Percentiles rank a stretch among this genome's conserved stretches.
These are phyloP conservation scores for Drosophila meridionalis DNA, from an alignment of 2,888 invertebrate genomes.

Conservation along the genomic window DNA sequence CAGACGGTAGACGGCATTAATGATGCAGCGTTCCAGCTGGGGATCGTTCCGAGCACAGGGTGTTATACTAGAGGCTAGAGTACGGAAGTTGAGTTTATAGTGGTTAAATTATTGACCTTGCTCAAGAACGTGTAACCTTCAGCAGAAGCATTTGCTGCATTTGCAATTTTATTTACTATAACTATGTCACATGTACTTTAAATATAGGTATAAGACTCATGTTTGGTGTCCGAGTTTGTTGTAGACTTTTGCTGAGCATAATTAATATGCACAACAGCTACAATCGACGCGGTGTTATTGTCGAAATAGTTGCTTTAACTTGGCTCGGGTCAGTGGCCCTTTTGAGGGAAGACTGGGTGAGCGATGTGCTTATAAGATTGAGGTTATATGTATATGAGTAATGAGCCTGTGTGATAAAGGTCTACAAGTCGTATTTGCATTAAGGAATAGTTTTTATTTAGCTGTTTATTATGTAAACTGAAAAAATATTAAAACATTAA, in stretches of 20 bases:
- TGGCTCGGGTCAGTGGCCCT: conserved; percentile 44
- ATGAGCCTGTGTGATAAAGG: background rate
- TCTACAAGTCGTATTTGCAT: background rate
- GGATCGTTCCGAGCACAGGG: conserved; percentile 84
- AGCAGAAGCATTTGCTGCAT: conserved; percentile 19
- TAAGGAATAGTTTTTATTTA: background rate
- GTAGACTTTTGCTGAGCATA: conserved; percentile 40
- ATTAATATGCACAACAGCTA: conserved; percentile 61
- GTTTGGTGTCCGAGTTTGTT: conserved; percentile 13
- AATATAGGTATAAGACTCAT: background rate
- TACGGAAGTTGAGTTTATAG: background rate
- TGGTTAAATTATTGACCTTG: conserved; percentile 38
- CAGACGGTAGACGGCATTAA: conserved; percentile 81
- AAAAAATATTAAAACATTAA: background rate
- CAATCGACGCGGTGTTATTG: conserved; percentile 20
- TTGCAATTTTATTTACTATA: conserved; percentile 35
- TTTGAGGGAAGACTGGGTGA: background rate
- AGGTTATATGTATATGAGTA: background rate
- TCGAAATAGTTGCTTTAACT: conserved; percentile 23
- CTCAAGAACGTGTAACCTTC: conserved; percentile 51
- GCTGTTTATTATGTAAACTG: background rate
- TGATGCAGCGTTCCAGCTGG: conserved; percentile 82
- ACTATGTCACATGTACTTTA: background rate
- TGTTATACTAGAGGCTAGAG: conserved; percentile 71
- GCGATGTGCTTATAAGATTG: background rate